Base-by-base conservation (phyloP, 2,113 vertebrate genomes). In the Aleadryas rufinucha region DNA sequence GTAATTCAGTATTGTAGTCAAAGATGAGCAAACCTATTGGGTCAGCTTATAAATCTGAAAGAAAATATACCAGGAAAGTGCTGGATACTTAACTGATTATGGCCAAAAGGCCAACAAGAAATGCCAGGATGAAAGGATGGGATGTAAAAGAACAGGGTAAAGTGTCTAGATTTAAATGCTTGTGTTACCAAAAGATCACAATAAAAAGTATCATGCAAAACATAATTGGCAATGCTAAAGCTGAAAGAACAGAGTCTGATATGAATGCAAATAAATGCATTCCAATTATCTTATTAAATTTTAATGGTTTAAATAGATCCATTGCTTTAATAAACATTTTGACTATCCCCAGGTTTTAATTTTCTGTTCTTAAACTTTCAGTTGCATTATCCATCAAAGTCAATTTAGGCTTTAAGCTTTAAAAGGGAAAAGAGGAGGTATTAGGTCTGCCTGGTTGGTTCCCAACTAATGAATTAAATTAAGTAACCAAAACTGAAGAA, bases 241-340 rank as follows among this genome's bases (percentile, higher is more conserved):
- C 44, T 90, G 50, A 33, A 61, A 37, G 31, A 86, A 70, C 57
- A 85, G 26, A 64, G 21, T 47, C 31, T 17, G 53, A 63, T 45
- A 88, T 61, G 9, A 95, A 91, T 83, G 64, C 26, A 96, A 93
- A 80, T 82, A 6, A 94, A 91, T 42, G 41, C 8, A 52, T 89
- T 91, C 59, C 56, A 86, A 78, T 90, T 75, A 87, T 60, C 61
- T 84, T 63, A 65, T 53, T 75, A 64, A 49, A 20, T 83, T 72
- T 93, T 78, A 59, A 23, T 64, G 41, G 11, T 50, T 95, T 87
- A 57, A 90, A 65, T 45, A 74, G 42, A 84, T 68, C 54, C 31
- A 74, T 87, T 76, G 69, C 33, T 93, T 94, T 81, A 89, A 89
- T 69, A 95, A 93, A 86, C 78, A 89, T 85, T 96, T 90, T 92